Evolutionary conservation across 2,888 invertebrate genomes (phyloP), one percentile per base, ranked within the genome.

Genomic region (Leptura quadrifasciata): DNA sequence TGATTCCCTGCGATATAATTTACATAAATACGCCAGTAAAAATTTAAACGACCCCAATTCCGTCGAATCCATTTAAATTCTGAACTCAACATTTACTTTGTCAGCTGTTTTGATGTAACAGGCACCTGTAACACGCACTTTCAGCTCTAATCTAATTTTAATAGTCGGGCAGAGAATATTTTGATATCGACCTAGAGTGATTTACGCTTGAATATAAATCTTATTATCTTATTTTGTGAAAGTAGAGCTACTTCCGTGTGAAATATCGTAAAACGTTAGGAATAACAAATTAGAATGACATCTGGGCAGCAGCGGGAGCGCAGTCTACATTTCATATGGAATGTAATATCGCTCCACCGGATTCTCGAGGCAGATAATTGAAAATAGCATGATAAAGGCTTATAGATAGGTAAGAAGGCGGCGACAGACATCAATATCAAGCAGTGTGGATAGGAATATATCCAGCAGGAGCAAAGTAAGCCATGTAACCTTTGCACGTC

Each of bases 401-500:
- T 61, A 61, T 31, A 17, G 31, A 61, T 61, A 61, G 60, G 31
- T 61, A 65, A 65, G 65, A 39, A 35, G 24, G 52, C 27, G 65
- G 52, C 21, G 17, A 35, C 64, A 64, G 65, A 65, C 24, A 47
- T 65, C 52, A 20, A 65, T 54, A 54, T 47, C 65, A 54, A 39
- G 21, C 64, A 65, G 21, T 65, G 39, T 21, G 54, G 15, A 20
- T 17, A 39, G 60, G 58, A 61, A 61, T 71, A 12, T 47, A n/a
- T 17, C 77, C 77, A 79, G 79, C 78, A 81, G 77, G 77, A 76
- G 75, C 74, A 80, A 81, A 81, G 81, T 81, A 81, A 82, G 81
- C 82, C 80, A 80, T 79, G 83, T 83, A 84, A 84, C 84, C 82
- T 85, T 84, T 82, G 81, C 82, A 84, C 84, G 84, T 83, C 84